Conservation (phyloP, 2,113 vertebrate genomes). For the Ictidomys tridecemlineatus region DNA sequence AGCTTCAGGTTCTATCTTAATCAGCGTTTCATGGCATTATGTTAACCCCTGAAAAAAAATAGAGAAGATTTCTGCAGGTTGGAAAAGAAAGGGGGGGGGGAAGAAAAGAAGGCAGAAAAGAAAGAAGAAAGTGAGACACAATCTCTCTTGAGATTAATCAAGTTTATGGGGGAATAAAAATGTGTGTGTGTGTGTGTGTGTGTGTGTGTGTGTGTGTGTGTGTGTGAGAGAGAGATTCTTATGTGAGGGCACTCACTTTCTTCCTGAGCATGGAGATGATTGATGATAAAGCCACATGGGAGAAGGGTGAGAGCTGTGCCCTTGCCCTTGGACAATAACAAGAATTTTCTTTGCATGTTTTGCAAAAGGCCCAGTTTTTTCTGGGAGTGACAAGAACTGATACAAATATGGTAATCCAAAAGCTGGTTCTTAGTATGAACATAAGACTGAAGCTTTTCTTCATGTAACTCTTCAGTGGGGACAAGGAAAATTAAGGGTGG, state of each 20-base stretch:
- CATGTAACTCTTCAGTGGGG: background rate
- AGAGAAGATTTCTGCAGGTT: constrained; percentile 53
- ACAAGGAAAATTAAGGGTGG: background rate
- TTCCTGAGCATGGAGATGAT: background rate
- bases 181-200: constrained; percentile 54
- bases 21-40: background rate
- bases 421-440: background rate
- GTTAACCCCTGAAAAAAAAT: constrained; percentile 36
- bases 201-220: constrained; percentile 39
- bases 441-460: background rate
- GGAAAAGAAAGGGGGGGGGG: background rate
- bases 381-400: background rate
- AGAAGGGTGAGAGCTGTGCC: background rate
- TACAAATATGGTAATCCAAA: background rate
- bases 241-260: constrained; percentile 43
- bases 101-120: background rate
- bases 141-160: constrained; percentile 75
- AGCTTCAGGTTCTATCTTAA: constrained; percentile 70
- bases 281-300: constrained; percentile 46
- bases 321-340: background rate
- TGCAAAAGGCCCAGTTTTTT: background rate
- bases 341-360: constrained; percentile 2
- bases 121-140: constrained; percentile 36
- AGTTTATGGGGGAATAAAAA: constrained; percentile 77
- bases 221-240: constrained; percentile 60